phyloP scores from a whole-genome alignment of 2,113 vertebrate species.

The Desmodus rotundus region DNA sequence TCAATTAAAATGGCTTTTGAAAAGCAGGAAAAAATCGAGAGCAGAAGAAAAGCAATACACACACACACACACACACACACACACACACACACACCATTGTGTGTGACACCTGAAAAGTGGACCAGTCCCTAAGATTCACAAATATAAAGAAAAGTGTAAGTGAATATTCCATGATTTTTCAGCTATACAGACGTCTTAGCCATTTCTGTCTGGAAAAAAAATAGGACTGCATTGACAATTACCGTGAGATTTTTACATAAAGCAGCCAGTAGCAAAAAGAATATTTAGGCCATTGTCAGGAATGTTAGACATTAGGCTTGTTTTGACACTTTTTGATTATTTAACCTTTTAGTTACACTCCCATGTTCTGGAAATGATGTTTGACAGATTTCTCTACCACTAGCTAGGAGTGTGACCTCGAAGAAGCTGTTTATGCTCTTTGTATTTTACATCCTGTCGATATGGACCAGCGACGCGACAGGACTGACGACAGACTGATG shows the following conservation, averaged over 20 bases:
- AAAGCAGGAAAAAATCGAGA: neutral
- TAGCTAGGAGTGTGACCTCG: neutral
- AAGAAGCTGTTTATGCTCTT: slow-evolving; percentile 7
- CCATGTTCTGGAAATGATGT: neutral
- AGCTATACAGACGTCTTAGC: neutral
- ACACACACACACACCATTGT: neutral
- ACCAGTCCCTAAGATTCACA: neutral
- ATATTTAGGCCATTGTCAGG: neutral
- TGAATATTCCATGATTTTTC: neutral
- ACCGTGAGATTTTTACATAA: neutral
- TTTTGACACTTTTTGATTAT: neutral
- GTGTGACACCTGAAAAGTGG: neutral
- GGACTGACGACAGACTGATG: neutral
- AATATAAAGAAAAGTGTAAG: neutral
- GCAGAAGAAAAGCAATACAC: neutral
- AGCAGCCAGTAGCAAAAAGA: neutral
- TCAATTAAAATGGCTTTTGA: neutral
- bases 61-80: no score
- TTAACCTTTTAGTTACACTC: neutral
- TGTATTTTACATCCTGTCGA: neutral
- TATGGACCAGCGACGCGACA: neutral
- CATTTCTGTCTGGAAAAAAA: neutral
- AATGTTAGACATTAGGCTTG: neutral
- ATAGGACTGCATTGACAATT: neutral
- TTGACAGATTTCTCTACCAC: neutral